Conservation (phyloP, 2,113 vertebrate species). For the Colistium nudipinnis region DNA sequence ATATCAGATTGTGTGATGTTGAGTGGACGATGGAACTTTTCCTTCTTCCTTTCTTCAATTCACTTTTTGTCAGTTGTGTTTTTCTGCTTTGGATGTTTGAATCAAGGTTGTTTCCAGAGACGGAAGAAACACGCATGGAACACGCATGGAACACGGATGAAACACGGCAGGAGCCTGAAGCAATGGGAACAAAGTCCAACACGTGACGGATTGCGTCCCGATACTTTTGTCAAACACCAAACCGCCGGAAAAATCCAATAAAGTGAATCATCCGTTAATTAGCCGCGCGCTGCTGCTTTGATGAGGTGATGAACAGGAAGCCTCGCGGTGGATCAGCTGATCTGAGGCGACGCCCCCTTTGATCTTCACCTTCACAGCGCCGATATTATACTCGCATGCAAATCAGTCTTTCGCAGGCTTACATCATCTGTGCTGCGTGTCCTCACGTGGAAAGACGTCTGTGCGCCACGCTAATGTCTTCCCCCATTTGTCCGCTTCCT, state of each 20-base stretch:
- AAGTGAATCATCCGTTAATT: slow-evolving; percentile 48
- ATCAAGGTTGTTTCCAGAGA: too few relatives aligned
- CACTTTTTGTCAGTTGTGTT: too few relatives aligned
- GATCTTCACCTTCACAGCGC: slow-evolving; percentile 25
- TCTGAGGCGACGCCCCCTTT: slow-evolving; percentile 44
- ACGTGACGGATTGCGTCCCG: slow-evolving; percentile 3
- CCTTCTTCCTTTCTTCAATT: too few relatives aligned
- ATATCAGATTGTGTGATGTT: neutral
- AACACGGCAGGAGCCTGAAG: neutral
- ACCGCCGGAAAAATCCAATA: slow-evolving; percentile 33
- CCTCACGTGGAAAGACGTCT: too few relatives aligned
- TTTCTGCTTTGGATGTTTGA: too few relatives aligned
- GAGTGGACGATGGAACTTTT: too few relatives aligned
- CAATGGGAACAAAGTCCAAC: slow-evolving; percentile 26
- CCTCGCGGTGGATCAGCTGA: slow-evolving; percentile 65
- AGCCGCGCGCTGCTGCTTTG: slow-evolving; percentile 43
- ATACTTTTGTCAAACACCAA: slow-evolving; percentile 37
- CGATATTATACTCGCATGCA: too few relatives aligned
- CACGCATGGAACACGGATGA: neutral
- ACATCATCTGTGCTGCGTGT: too few relatives aligned
- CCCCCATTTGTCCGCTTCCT: too few relatives aligned
- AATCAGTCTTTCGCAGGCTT: too few relatives aligned
- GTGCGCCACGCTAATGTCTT: too few relatives aligned
- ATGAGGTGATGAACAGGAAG: slow-evolving; percentile 50
- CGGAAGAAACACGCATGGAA: too few relatives aligned